A percentile compares a stretch with the other conserved stretches of the same genome.
phyloP scores from a whole-genome alignment of 2,888 invertebrate species.

The Dasypolia templi region DNA sequence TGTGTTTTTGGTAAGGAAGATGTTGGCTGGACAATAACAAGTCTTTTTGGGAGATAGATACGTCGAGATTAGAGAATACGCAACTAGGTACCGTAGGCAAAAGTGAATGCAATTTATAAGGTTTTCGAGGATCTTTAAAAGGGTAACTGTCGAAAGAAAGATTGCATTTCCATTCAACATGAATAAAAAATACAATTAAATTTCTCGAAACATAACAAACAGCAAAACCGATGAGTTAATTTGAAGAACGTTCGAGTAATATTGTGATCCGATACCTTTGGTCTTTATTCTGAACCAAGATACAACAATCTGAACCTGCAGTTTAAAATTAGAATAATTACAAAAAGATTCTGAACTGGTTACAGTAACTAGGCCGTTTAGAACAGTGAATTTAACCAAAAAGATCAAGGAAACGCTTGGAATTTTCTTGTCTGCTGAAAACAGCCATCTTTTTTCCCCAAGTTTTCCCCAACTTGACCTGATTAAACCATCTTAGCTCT shows the following conservation, averaged over 20 bases:
- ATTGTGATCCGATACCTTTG: neutral
- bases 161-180: neutral
- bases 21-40: neutral
- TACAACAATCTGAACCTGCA: neutral
- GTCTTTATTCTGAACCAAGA: neutral
- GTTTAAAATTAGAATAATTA: neutral
- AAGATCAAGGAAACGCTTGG: neutral
- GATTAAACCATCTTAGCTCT: slow-evolving; percentile 29
- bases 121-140: neutral
- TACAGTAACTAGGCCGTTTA: neutral
- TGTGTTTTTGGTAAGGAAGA: neutral
- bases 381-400: neutral
- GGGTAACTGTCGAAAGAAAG: neutral
- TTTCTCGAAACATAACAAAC: neutral
- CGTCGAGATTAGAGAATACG: no score
- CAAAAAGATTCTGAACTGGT: neutral
- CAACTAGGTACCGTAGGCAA: neutral
- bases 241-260: neutral
- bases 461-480: slow-evolving; percentile 11
- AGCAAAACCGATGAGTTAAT: neutral
- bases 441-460: neutral
- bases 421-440: neutral
- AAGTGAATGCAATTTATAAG: neutral
- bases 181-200: neutral
- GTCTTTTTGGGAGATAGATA: neutral